Evolutionary conservation across 2,113 vertebrate genomes (phyloP).

Genomic region (Crotalus viridis): DNA sequence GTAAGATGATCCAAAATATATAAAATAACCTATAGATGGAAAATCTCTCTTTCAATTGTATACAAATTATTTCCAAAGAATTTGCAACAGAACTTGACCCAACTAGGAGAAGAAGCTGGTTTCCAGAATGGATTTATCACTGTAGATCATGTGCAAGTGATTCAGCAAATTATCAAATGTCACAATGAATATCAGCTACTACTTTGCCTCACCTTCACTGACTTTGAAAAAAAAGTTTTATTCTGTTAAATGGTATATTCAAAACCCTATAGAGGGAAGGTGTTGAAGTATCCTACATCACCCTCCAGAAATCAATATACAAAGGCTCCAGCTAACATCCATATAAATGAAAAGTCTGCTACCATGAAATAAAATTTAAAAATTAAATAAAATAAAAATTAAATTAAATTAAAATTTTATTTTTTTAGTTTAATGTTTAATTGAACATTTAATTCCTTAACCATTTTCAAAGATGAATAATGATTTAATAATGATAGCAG

Average conservation of each 20-base stretch:
- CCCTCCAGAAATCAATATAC: background rate
- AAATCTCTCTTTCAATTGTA: background rate
- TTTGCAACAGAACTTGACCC: background rate
- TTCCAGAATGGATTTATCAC: background rate
- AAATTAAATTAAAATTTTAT: background rate
- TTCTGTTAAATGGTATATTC: background rate
- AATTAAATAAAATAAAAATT: background rate
- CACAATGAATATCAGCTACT: background rate
- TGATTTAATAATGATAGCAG: background rate
- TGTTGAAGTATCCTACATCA: background rate
- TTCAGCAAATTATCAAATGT: background rate
- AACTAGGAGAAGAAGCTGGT: background rate
- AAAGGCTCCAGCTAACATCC: background rate
- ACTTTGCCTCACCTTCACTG: background rate
- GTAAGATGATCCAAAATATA: background rate
- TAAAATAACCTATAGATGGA: background rate
- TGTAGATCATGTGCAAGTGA: background rate
- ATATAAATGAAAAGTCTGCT: background rate
- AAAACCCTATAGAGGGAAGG: background rate
- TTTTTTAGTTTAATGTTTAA: too few relatives aligned
- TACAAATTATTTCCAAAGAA: background rate
- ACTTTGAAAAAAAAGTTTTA: background rate
- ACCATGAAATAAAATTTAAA: background rate
- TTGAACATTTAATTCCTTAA: background rate
- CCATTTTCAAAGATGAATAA: background rate